Evolutionary conservation across 2,888 invertebrate genomes (phyloP).

Genomic region (Tridacna gigas): DNA sequence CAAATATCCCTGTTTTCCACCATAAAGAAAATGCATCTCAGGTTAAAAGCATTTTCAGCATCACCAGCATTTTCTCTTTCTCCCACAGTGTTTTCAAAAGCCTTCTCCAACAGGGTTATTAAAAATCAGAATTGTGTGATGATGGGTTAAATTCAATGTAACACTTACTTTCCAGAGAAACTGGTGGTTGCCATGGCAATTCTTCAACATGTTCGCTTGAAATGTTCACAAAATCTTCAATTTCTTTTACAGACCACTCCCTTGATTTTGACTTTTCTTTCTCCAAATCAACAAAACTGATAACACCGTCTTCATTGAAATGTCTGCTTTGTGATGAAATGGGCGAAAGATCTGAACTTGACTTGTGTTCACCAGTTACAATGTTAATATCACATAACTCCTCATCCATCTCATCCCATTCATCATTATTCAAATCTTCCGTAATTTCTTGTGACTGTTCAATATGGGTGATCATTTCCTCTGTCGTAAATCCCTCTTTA

Average conservation of each 20-base stretch:
- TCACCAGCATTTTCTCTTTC: neutral
- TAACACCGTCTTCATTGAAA: conserved; percentile 12
- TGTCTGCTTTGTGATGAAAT: conserved; percentile 6
- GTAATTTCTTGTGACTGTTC: conserved; percentile 17
- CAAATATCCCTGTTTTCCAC: too few relatives aligned
- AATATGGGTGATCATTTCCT: conserved; percentile 50
- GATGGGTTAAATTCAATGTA: neutral
- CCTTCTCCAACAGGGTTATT: too few relatives aligned
- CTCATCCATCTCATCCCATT: neutral
- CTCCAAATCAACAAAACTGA: conserved; percentile 3
- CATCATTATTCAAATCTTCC: neutral
- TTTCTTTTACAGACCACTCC: conserved; percentile 39
- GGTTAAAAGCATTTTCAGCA: neutral
- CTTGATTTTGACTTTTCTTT: neutral
- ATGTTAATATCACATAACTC: neutral
- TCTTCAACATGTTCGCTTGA: conserved; percentile 48
- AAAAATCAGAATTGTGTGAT: too few relatives aligned
- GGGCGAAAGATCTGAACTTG: neutral
- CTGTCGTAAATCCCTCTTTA: conserved; percentile 51
- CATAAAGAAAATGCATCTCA: neutral
- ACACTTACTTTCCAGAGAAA: conserved; percentile 55
- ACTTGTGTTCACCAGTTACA: neutral
- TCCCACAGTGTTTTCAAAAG: conserved; percentile 9
- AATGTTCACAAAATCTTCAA: conserved; percentile 56
- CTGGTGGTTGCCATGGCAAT: conserved; percentile 43